These are phyloP conservation scores for Probosciger aterrimus DNA, from an alignment of 2,113 vertebrate species.

Conservation along the genomic window DNA sequence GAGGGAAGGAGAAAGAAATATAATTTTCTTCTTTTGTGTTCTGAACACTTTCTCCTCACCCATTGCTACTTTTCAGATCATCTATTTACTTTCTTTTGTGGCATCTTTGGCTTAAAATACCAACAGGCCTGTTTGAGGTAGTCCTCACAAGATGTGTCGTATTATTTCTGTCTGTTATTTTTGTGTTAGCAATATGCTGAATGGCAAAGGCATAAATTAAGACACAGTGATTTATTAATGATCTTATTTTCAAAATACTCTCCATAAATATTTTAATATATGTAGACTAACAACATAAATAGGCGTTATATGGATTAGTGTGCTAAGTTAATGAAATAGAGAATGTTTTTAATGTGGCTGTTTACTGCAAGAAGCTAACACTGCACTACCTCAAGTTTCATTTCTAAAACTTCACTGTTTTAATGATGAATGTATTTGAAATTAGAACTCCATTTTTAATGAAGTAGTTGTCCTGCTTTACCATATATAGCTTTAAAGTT, in stretches of 20 bases:
- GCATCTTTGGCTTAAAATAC: neutral
- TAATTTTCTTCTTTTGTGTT: neutral
- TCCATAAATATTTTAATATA: neutral
- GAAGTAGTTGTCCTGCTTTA: neutral
- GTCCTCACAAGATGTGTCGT: neutral
- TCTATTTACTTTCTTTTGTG: neutral
- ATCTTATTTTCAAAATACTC: neutral
- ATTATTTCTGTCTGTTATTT: neutral
- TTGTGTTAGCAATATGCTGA: neutral
- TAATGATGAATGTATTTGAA: neutral
- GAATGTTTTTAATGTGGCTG: neutral
- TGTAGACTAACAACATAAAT: neutral
- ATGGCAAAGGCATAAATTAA: neutral
- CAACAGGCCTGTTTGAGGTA: neutral
- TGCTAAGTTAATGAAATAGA: neutral
- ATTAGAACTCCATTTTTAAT: neutral
- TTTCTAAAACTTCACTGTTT: neutral
- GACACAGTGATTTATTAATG: neutral
- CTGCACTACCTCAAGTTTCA: neutral
- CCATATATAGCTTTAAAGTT: neutral
- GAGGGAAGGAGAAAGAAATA: neutral
- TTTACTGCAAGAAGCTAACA: neutral
- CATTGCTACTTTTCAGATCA: neutral
- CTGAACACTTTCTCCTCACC: neutral
- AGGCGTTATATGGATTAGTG: neutral